Base-by-base conservation (phyloP, 2,797 vertebrate species). In the Dicrostonyx torquatus region DNA sequence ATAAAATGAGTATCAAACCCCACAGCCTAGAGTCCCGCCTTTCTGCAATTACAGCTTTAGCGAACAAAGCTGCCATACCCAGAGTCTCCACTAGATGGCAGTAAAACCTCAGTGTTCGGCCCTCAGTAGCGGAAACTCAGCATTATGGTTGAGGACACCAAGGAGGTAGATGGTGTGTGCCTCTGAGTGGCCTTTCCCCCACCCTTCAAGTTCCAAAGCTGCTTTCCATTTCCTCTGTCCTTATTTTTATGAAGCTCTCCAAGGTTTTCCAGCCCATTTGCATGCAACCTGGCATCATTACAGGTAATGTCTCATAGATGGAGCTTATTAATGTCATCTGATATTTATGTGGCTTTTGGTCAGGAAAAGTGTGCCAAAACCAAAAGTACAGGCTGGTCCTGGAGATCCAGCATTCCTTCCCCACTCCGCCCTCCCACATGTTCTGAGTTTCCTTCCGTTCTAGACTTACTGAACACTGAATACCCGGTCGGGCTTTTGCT, bases 401-500 rank as follows among this genome's bases (percentile, higher is more conserved):
- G 60, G 66, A 94, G 76, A 93, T 1, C 11, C 80, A 73, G 68
- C 78, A 15, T 34, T 24, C 15, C 64, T 31, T 12, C 9, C 58
- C 18, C 17, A 45, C 70, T 7, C 45, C 31, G 0, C 2, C 1
- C 12, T 5, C 24, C 34, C 3, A 4, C 18, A 66, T 34, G 6
- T 24, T 13, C 55, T 53, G 89, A 7, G 37, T 43, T 95, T 95
- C 93, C 84, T 94, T 86, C 89, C 83, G 82, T 48, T 92, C 73
- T 73, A 60, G 72, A 64, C 24, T 64, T 88, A 10, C 90, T 17
- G 53, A 82, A 37, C 89, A 24, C 78, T 5, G 94, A 60, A 53
- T 10, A 64, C 64, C 40, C 34, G 7, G 2, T 24, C 14, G 31
- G 22, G 0, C 89, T 45, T 82, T 78, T 3, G 43, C 50, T 58